Evolutionary conservation across 2,113 vertebrate species (phyloP).

Genomic region (Chaetodon trifascialis): DNA sequence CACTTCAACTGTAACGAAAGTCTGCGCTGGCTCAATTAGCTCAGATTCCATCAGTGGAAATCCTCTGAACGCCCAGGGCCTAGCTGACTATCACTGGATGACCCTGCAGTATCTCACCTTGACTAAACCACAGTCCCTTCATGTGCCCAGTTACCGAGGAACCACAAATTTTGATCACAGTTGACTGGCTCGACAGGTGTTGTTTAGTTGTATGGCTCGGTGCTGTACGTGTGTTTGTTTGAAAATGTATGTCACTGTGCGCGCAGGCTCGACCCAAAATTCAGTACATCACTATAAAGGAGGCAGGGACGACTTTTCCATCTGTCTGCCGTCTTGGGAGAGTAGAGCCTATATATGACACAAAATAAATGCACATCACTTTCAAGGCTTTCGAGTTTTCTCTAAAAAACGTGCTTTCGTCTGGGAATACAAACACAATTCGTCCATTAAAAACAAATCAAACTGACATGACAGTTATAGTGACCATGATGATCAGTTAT

Average conservation of each 20-base stretch:
- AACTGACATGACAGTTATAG: background rate
- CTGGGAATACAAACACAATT: background rate
- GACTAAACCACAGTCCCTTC: background rate
- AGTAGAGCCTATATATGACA: background rate
- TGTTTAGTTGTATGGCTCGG: background rate
- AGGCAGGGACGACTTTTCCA: background rate
- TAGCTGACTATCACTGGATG: conserved; percentile 37
- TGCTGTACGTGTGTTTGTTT: background rate
- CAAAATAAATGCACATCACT: conserved; percentile 4
- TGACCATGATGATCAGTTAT: background rate
- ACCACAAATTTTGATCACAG: background rate
- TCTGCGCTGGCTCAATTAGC: conserved; percentile 26
- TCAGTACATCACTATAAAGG: conserved; percentile 12
- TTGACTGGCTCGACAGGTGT: background rate
- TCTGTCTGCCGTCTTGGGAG: conserved; percentile 1
- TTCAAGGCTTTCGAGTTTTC: background rate
- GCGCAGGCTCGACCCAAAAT: background rate
- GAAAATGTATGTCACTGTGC: background rate
- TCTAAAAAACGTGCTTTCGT: background rate
- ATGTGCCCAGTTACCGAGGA: background rate
- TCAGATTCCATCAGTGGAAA: conserved; percentile 48
- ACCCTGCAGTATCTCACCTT: conserved; percentile 1
- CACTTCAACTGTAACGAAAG: conserved; percentile 8
- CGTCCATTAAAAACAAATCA: background rate
- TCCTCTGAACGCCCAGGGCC: conserved; percentile 22